phyloP scores from a whole-genome alignment of 2,113 vertebrate genomes.

The Phylloscopus trochilus region DNA sequence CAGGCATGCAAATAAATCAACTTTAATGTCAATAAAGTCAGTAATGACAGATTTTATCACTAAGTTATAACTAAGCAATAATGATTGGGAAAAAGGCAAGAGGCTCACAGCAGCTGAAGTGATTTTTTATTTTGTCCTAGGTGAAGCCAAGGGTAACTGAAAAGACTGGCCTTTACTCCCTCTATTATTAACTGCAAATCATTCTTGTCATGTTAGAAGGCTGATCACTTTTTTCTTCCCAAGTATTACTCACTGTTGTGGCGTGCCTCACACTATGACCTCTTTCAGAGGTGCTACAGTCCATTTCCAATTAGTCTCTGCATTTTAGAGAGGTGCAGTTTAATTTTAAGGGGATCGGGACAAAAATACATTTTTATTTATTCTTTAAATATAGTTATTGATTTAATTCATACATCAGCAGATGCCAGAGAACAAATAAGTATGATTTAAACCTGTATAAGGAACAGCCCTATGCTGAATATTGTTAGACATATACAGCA shows the following conservation, averaged over 20 bases:
- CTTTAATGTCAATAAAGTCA: slow-evolving; percentile 77
- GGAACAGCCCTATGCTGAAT: background rate
- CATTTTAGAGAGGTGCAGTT: slow-evolving; percentile 11
- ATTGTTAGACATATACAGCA: background rate
- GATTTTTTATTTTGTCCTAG: slow-evolving; percentile 74
- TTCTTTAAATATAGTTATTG: background rate
- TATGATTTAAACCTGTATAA: background rate
- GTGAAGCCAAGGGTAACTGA: slow-evolving; percentile 77
- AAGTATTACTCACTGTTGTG: slow-evolving; percentile 68
- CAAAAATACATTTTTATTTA: slow-evolving; percentile 6
- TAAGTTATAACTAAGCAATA: slow-evolving; percentile 73
- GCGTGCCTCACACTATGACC: slow-evolving; percentile 59
- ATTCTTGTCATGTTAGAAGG: slow-evolving; percentile 75
- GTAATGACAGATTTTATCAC: slow-evolving; percentile 77
- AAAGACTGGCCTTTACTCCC: slow-evolving; percentile 69
- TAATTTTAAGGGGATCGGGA: slow-evolving; percentile 24
- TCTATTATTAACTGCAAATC: slow-evolving; percentile 78
- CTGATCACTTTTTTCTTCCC: slow-evolving; percentile 63
- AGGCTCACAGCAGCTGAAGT: slow-evolving; percentile 61
- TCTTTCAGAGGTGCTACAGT: slow-evolving; percentile 59
- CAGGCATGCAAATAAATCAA: slow-evolving; percentile 72
- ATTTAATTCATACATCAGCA: background rate
- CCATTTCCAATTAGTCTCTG: slow-evolving; percentile 67
- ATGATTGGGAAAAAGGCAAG: slow-evolving; percentile 68
- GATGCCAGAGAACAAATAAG: background rate